Percentiles rank a stretch among this genome's conserved stretches.
phyloP scores from a whole-genome alignment of 2,888 invertebrate genomes.

The Oeneis ivallda region DNA sequence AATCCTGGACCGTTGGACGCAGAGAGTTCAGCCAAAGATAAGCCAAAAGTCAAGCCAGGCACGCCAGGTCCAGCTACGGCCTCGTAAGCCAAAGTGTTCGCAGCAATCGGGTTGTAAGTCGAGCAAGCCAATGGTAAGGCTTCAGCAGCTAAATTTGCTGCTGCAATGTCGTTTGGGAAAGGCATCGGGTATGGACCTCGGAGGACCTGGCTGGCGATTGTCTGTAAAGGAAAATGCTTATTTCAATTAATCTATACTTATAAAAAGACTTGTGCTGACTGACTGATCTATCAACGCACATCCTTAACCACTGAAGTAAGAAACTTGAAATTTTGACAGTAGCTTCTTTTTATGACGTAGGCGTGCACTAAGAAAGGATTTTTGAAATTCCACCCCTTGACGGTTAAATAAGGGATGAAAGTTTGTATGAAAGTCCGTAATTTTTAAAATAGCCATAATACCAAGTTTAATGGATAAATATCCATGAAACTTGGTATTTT shows the following conservation, averaged over 20 bases:
- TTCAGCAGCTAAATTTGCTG: conserved; percentile 25
- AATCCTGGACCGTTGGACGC: conserved; percentile 34
- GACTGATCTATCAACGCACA: too few relatives aligned
- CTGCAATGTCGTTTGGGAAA: conserved; percentile 9
- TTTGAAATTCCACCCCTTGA: too few relatives aligned
- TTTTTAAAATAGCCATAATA: too few relatives aligned
- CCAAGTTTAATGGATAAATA: too few relatives aligned
- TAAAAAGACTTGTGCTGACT: too few relatives aligned
- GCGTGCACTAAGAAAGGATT: too few relatives aligned
- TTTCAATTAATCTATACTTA: not conserved
- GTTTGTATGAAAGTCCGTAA: too few relatives aligned
- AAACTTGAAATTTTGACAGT: too few relatives aligned
- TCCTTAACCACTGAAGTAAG: too few relatives aligned
- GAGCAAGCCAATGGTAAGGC: conserved; percentile 7
- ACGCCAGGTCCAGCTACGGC: conserved; percentile 21
- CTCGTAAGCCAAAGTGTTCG: not conserved
- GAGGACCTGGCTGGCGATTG: conserved; percentile 10
- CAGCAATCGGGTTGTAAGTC: conserved; percentile 8
- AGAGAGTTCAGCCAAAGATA: conserved; percentile 30
- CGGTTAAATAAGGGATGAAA: too few relatives aligned
- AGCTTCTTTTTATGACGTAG: too few relatives aligned
- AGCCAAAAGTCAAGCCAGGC: conserved; percentile 29
- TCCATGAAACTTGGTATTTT: too few relatives aligned
- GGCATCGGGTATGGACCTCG: not conserved
- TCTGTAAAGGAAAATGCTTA: conserved; percentile 3